Conservation (phyloP, 2,797 vertebrate genomes). For the Staurois parvus region DNA sequence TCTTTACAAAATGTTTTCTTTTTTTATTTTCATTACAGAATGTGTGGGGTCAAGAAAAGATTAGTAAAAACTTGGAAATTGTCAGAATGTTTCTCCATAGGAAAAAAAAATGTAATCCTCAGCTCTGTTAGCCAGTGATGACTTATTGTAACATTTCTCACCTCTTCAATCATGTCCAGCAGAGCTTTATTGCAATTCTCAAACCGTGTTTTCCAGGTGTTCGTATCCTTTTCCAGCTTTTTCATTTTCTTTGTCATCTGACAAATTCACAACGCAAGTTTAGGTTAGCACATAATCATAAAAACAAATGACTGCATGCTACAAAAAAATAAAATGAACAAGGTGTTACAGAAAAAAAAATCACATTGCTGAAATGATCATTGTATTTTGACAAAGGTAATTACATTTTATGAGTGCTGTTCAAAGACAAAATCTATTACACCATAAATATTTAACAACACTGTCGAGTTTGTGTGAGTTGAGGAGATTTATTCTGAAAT, state of each 20-base stretch:
- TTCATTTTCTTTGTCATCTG: conserved; percentile 98
- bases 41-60: background rate
- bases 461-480: conserved; percentile 17
- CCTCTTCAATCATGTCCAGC: conserved; percentile 93
- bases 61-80: background rate
- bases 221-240: conserved; percentile 92
- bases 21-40: background rate
- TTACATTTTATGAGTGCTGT: conserved; percentile 54
- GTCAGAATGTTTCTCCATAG: conserved; percentile 2
- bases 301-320: conserved; percentile 41
- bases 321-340: conserved; percentile 43
- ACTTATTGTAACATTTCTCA: conserved; percentile 70
- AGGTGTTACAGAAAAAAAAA: conserved; percentile 34
- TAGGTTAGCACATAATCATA: conserved; percentile 44
- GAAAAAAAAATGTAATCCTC: background rate
- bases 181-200: conserved; percentile 96
- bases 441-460: conserved; percentile 48
- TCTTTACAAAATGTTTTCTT: background rate
- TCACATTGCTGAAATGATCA: conserved; percentile 21
- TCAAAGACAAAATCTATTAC: conserved; percentile 50
- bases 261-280: conserved; percentile 57
- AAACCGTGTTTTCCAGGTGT: conserved; percentile 91
- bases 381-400: conserved; percentile 56
- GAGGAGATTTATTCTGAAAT: conserved; percentile 20
- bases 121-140: background rate